phyloP scores from a whole-genome alignment of 1,140 invertebrate species.

The Drosophila santomea region DNA sequence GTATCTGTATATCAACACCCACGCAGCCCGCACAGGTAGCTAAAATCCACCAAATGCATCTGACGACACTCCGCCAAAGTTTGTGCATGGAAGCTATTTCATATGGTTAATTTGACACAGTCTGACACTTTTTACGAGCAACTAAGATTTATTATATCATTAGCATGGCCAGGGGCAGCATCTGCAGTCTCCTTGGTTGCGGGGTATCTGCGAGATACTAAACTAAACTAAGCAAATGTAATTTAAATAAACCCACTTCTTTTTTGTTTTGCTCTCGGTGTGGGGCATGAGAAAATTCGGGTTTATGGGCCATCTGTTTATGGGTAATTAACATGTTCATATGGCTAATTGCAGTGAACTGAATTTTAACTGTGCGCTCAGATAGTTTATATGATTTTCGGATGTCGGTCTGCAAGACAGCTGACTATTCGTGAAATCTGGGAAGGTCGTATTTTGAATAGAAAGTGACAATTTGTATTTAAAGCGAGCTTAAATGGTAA shows the following conservation, averaged over 20 bases:
- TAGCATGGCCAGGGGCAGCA: conserved; percentile 48
- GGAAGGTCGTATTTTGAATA: conserved; percentile 1
- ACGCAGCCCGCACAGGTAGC: conserved; percentile 29
- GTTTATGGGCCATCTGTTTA: conserved; percentile 70
- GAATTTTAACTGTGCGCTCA: conserved; percentile 20
- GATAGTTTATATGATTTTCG: conserved; percentile 11
- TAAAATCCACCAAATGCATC: conserved; percentile 18
- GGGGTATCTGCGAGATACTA: conserved; percentile 20
- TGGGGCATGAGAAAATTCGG: conserved; percentile 59
- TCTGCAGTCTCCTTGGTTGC: conserved; percentile 11
- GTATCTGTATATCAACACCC: conserved; percentile 13
- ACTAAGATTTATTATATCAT: conserved; percentile 74
- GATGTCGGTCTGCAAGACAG: conserved; percentile 4
- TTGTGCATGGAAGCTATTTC: conserved; percentile 27
- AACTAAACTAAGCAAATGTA: conserved; percentile 44
- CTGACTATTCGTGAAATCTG: conserved; percentile 27
- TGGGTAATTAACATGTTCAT: conserved; percentile 67
- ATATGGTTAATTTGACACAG: conserved; percentile 68
- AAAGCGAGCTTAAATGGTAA: neutral
- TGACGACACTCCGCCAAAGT: conserved; percentile 8
- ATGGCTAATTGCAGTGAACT: conserved; percentile 61
- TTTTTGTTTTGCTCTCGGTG: conserved; percentile 32
- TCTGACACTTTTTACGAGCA: conserved; percentile 63
- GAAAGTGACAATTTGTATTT: conserved; percentile 29
- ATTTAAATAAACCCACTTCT: conserved; percentile 63